Percentiles rank a stretch among this genome's conserved stretches.
Evolutionary conservation across 2,113 vertebrate species (phyloP).

Genomic region (Hydropotes inermis): DNA sequence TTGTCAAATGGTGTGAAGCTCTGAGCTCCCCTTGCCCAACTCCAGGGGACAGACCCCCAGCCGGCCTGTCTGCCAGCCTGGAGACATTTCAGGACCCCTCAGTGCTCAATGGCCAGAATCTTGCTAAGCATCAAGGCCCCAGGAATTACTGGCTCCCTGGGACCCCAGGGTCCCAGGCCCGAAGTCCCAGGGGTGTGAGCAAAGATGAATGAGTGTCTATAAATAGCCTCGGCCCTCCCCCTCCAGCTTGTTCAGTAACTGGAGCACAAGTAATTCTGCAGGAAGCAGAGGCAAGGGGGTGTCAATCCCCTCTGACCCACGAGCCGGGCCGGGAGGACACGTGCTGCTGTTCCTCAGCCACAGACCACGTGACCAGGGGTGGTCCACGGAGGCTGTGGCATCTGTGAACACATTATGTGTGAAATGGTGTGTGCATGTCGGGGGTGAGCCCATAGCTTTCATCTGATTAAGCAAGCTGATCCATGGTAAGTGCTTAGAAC

Average conservation of each 20-base stretch:
- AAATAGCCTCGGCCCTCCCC: conserved; percentile 49
- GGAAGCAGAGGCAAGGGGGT: not conserved
- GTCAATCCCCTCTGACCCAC: not conserved
- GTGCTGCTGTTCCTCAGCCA: not conserved
- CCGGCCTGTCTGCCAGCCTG: not conserved
- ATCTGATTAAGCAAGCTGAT: not conserved
- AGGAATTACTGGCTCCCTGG: not conserved
- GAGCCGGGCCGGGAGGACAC: not conserved
- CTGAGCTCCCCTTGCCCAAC: not conserved
- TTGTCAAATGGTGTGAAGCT: accelerated
- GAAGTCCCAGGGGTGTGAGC: conserved; percentile 1
- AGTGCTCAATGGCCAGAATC: not conserved
- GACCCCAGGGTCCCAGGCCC: not conserved
- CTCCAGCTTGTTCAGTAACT: conserved; percentile 42
- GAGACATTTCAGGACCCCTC: not conserved
- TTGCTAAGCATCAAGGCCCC: not conserved
- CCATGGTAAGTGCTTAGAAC: not conserved
- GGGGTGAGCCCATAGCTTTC: not conserved
- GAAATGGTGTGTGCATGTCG: not conserved
- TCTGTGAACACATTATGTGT: not conserved
- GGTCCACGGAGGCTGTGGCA: not conserved
- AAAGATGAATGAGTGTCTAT: conserved; percentile 60
- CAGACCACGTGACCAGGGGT: not conserved
- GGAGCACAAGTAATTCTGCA: conserved; percentile 62
- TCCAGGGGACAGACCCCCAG: not conserved